A percentile compares a stretch with the other conserved stretches of the same genome.
These are phyloP conservation scores for Pygoscelis antarcticus DNA, from an alignment of 2,113 vertebrate species.

Conservation along the genomic window DNA sequence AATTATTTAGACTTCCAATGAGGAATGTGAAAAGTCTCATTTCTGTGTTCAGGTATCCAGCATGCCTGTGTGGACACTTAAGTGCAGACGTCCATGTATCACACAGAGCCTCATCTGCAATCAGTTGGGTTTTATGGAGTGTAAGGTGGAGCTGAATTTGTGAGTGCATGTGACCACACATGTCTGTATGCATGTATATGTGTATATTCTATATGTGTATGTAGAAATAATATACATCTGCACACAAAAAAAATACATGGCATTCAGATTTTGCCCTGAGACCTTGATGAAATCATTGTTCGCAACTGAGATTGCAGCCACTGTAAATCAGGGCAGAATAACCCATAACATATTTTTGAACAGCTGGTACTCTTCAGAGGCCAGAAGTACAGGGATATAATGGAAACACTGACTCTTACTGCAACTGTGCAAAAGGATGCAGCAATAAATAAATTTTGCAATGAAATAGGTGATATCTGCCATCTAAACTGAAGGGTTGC, in stretches of 20 bases:
- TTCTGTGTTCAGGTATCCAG: not conserved
- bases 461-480: slow-evolving; percentile 18
- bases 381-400: not conserved
- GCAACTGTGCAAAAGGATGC: slow-evolving; percentile 1
- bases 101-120: accelerated
- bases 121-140: not conserved
- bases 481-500: slow-evolving; percentile 8
- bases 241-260: not conserved
- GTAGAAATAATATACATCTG: not conserved
- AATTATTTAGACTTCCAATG: not conserved
- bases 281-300: not conserved
- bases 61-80: not conserved
- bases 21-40: not conserved
- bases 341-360: not conserved
- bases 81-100: accelerated
- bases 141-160: not conserved
- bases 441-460: not conserved
- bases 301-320: not conserved
- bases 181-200: not conserved
- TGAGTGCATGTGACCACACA: not conserved
- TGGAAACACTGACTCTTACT: not conserved
- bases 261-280: not conserved
- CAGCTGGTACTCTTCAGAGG: not conserved
- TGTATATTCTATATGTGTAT: not conserved
- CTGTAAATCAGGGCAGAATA: not conserved